A percentile compares a stretch with the other conserved stretches of the same genome.
phyloP scores from a whole-genome alignment of 2,888 invertebrate genomes.

The Asteroscopus sphinx region DNA sequence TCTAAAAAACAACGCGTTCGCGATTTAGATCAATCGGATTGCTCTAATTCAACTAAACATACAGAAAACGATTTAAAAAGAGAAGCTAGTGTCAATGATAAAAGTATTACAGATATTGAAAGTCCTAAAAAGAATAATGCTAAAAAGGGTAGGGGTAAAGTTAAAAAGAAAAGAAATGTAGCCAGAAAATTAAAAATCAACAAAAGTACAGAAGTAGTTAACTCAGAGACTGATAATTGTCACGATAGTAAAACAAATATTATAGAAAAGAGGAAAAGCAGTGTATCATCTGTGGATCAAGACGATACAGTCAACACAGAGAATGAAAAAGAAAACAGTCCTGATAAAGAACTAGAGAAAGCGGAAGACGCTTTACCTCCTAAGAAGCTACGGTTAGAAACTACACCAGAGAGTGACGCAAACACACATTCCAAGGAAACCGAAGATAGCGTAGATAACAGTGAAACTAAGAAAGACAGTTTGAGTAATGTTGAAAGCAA shows the following conservation, averaged over 20 bases:
- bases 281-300: constrained; percentile 82
- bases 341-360: constrained; percentile 75
- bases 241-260: constrained; percentile 83
- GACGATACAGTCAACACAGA: constrained; percentile 70
- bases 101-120: constrained; percentile 74
- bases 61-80: constrained; percentile 69
- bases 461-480: constrained; percentile 68
- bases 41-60: constrained; percentile 71
- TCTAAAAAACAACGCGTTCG: constrained; percentile 84
- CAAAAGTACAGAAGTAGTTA: constrained; percentile 72
- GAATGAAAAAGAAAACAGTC: constrained; percentile 74
- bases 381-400: constrained; percentile 83
- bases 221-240: constrained; percentile 76
- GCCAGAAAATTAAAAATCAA: constrained; percentile 71
- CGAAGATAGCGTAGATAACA: constrained; percentile 69
- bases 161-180: constrained; percentile 77
- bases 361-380: constrained; percentile 79
- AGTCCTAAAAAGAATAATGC: constrained; percentile 74
- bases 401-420: constrained; percentile 76
- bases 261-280: constrained; percentile 83
- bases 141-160: constrained; percentile 78
- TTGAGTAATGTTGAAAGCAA: constrained; percentile 60
- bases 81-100: constrained; percentile 75
- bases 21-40: constrained; percentile 75
- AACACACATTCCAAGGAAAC: constrained; percentile 82